Evolutionary conservation across 2,113 vertebrate species (phyloP), one percentile per base, ranked within the genome.

Genomic region (Ciconia boyciana): DNA sequence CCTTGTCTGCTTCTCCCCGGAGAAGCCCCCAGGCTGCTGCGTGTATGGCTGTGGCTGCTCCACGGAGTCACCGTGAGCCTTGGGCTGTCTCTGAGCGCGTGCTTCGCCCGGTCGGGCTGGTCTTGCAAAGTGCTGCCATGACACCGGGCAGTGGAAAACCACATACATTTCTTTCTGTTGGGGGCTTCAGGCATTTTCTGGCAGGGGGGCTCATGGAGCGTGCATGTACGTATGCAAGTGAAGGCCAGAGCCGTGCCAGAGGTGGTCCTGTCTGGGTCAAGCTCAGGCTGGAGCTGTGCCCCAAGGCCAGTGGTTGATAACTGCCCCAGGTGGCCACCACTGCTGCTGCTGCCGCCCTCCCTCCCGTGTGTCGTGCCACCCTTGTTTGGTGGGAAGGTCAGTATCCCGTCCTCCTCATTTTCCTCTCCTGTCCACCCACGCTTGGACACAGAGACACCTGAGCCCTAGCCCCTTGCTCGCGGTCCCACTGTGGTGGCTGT

Each of bases 401-500:
- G 49, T 24, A 48, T 55, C 31, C 28, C 31, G 60, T 82, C n/a
- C 20, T 51, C 7, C 6, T 75, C 14, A 39, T 76, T 83, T 34
- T 80, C 25, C 26, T 20, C 29, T 77, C 54, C 31, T 66, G 26
- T 9, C 54, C 36, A 15, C 19, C 24, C 5, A 2, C 1, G 6
- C 44, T 44, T 83, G 62, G 46, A 49, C 6, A 4, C 20, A 15
- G 70, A 78, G 39, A 21, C 36, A 21, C 11, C 9, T 43, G 61
- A 22, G 16, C 52, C 34, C 16, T 60, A 51, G 13, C 2, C 13
- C 26, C 28, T 80, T 49, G 24, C 48, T 43, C 1, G 0, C 52
- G 21, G 4, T 5, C 39, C 44, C 68, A 36, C 17, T 0, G 0
- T 55, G 54, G 52, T 51, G 22, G 54, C 49, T 57, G 26, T 62